Evolutionary conservation across 1,140 invertebrate species (phyloP).

Genomic region (Octopus sinensis): DNA sequence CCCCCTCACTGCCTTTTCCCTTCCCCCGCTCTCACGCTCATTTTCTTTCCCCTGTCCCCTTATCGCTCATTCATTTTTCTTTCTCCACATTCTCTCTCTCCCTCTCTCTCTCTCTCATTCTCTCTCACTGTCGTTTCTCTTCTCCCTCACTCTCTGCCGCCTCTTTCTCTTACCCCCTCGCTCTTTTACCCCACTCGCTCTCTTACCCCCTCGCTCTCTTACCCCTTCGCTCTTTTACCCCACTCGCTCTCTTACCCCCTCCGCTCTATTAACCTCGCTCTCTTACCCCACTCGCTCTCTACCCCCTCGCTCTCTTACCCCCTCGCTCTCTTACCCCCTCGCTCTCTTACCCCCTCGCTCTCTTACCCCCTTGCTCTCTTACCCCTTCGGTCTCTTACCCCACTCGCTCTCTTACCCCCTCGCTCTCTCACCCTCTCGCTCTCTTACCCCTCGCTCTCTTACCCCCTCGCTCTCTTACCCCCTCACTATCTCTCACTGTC

Average conservation of each 20-base stretch:
- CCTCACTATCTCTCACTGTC: not conserved
- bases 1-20: not conserved
- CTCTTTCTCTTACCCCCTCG: not conserved
- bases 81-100: not conserved
- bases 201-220: not conserved
- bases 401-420: not conserved
- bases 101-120: not conserved
- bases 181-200: not conserved
- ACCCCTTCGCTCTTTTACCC: not conserved
- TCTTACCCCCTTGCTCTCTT: not conserved
- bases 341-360: not conserved
- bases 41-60: not conserved
- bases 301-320: not conserved
- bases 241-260: not conserved
- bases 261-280: not conserved
- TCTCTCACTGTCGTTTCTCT: not conserved
- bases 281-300: not conserved
- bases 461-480: not conserved
- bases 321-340: too few relatives aligned
- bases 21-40: not conserved
- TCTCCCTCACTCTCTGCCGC: not conserved
- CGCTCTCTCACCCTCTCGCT: not conserved
- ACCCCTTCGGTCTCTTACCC: not conserved
- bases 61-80: not conserved
- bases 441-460: not conserved